phyloP scores from a whole-genome alignment of 2,888 invertebrate species.

The Caenorhabditis sp. region DNA sequence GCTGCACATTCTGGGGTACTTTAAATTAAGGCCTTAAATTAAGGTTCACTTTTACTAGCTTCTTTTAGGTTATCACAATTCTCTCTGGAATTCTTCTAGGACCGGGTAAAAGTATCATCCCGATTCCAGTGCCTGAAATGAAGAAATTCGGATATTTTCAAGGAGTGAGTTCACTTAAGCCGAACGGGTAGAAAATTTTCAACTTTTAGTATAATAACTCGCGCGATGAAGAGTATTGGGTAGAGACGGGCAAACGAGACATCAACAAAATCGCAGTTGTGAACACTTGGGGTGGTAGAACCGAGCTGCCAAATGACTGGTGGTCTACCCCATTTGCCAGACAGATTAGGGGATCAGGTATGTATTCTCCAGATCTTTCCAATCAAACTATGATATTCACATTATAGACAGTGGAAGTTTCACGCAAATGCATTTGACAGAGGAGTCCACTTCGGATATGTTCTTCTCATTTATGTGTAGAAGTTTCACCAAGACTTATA shows the following conservation, averaged over 20 bases:
- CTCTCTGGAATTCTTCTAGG: slow-evolving; percentile 43
- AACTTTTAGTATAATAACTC: slow-evolving; percentile 65
- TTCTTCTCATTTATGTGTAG: slow-evolving; percentile 60
- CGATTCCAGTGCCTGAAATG: slow-evolving; percentile 63
- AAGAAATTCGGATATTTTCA: slow-evolving; percentile 60
- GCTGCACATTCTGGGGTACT: slow-evolving; percentile 52
- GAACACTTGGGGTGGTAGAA: slow-evolving; percentile 51
- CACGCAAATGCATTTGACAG: slow-evolving; percentile 43
- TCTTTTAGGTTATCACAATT: slow-evolving; percentile 32
- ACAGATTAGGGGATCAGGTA: slow-evolving; percentile 60
- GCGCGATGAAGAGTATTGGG: slow-evolving; percentile 61
- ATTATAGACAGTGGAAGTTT: slow-evolving; percentile 62
- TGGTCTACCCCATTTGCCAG: slow-evolving; percentile 54
- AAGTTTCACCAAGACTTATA: slow-evolving; percentile 47
- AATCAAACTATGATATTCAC: no score
- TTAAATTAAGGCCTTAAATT: neutral
- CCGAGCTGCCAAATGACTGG: slow-evolving; percentile 54
- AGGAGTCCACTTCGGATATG: slow-evolving; percentile 38
- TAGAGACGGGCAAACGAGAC: slow-evolving; percentile 61
- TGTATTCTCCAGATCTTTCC: no score
- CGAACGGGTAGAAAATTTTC: neutral
- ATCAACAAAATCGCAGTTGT: slow-evolving; percentile 55
- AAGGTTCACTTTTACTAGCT: neutral
- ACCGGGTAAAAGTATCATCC: slow-evolving; percentile 51
- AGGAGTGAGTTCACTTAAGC: slow-evolving; percentile 36